Evolutionary conservation across 2,888 invertebrate species (phyloP), one percentile per base, ranked within the genome.

Genomic region (Drosophila meridiana): DNA sequence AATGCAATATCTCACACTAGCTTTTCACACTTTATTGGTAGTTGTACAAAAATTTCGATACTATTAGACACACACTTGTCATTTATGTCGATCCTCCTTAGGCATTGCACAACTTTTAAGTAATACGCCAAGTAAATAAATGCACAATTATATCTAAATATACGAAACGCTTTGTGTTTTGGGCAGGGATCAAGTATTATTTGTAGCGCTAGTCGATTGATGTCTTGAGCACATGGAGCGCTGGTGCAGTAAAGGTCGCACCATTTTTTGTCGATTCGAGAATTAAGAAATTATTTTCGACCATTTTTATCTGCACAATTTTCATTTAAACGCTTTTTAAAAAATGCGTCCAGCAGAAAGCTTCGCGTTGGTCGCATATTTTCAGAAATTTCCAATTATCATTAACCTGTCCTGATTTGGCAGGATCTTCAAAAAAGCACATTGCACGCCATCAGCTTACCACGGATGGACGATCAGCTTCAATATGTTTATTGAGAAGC

Each of bases 111-210:
- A 36, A 0, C 36, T 13, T 52, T 52, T 36, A 34, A 52, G 11
- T 52, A 52, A 52, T 36, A 36, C 7, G 34, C 20, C 20, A 52
- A 52, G 20, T 52, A 52, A 52, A 52, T 52, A 52, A 52, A 52
- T 52, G 52, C 52, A 52, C 52, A 36, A 47, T n/a, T 52, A 36
- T 26, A 52, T 26, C 13, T 13, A 36, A n/a, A 6, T 52, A 20
- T 13, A 20, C 20, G 11, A 3, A n/a, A 34, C 0, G 20, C 0
- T 13, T 4, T 13, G 32, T 52, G 20, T 52, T 36, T 52, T 52
- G 34, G 20, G 20, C 20, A 6, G 32, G 50, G n/a, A 34, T 20
- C 11, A n/a, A n/a, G 20, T 34, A 34, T 20, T 34, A 20, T 5
- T 50, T 32, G 11, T 26, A 30, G 7, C 13, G 3, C 1, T 7